These are phyloP conservation scores for Callopanchax toddi DNA, from an alignment of 2,113 vertebrate species.

Conservation along the genomic window DNA sequence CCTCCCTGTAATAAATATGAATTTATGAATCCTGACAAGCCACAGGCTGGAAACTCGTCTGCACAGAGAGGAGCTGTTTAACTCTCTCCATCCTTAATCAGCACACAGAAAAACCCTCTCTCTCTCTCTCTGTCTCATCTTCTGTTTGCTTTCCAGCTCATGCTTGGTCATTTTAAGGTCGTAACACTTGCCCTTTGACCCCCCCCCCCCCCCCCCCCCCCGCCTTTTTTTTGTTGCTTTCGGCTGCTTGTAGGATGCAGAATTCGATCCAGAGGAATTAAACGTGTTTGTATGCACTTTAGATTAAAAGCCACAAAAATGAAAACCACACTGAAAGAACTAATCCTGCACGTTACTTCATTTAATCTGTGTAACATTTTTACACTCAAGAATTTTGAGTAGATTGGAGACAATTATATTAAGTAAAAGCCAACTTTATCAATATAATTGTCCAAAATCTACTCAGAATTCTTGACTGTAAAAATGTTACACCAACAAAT, in stretches of 20 bases:
- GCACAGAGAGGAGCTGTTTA: constrained; percentile 2
- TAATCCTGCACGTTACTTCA: too few species aligned
- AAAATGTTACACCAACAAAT: too few species aligned
- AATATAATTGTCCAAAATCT: too few species aligned
- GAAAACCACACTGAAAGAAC: too few species aligned
- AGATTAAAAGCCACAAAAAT: too few species aligned
- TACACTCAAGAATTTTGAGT: too few species aligned
- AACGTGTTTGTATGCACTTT: too few species aligned
- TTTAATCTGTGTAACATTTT: too few species aligned
- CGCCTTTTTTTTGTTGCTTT: background rate
- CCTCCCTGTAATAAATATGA: constrained; percentile 38
- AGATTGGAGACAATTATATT: too few species aligned
- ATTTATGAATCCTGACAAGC: constrained; percentile 49
- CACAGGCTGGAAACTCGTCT: constrained; percentile 9
- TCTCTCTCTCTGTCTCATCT: background rate
- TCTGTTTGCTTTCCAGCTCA: constrained; percentile 21
- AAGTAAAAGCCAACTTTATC: too few species aligned
- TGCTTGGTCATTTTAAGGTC: constrained; percentile 46
- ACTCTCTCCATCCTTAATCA: background rate
- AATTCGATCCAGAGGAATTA: constrained; percentile 7
- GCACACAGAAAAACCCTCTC: background rate
- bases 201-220: constrained; percentile 23
- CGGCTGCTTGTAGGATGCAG: constrained; percentile 34
- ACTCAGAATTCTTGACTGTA: too few species aligned
- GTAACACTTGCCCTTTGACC: constrained; percentile 50